Conservation (phyloP, 2,888 invertebrate genomes). For the Eremobia ochroleuca region DNA sequence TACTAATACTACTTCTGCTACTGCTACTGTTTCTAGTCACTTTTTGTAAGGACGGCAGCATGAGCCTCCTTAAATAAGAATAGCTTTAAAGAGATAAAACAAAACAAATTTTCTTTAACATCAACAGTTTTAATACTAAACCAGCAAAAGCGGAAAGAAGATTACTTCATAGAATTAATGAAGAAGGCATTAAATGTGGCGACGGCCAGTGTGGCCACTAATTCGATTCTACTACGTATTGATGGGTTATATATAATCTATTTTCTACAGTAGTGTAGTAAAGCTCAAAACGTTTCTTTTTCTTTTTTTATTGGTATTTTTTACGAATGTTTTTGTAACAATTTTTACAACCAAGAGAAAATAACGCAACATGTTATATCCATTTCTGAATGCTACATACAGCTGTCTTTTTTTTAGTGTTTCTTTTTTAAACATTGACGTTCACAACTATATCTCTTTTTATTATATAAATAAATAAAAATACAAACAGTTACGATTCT, state of each 20-base stretch:
- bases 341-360: slow-evolving; percentile 1
- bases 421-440: neutral
- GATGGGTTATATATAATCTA: neutral
- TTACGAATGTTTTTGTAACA: slow-evolving; percentile 19
- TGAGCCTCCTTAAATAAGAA: neutral
- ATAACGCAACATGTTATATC: neutral
- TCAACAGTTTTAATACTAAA: neutral
- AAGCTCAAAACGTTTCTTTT: too few relatives aligned
- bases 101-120: neutral
- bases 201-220: neutral
- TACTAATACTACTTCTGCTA: too few relatives aligned
- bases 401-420: neutral
- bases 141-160: neutral
- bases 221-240: neutral
- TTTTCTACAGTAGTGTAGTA: neutral
- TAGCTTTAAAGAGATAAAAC: neutral
- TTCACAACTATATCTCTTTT: neutral
- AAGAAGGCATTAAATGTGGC: slow-evolving; percentile 8
- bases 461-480: neutral
- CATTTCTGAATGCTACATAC: slow-evolving; percentile 5
- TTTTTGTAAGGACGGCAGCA: too few relatives aligned
- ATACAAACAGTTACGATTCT: neutral
- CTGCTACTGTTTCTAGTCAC: too few relatives aligned
- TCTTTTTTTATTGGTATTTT: neutral
- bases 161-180: slow-evolving; percentile 19